phyloP scores from a whole-genome alignment of 1,140 invertebrate genomes.

The Brachystomella parvula region DNA sequence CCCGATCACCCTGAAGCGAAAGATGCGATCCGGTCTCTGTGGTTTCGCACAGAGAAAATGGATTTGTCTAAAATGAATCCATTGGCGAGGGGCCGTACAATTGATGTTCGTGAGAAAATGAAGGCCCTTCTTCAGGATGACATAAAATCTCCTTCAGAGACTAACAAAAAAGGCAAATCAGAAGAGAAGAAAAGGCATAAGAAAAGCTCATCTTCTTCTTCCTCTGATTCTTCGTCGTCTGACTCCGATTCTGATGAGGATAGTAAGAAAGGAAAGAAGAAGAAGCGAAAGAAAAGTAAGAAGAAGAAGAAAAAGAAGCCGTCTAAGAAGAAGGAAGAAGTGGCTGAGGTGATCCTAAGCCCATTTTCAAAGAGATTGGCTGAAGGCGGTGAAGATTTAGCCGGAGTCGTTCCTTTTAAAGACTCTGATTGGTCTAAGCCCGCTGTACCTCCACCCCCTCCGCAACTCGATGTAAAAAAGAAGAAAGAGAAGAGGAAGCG shows the following conservation, averaged over 20 bases:
- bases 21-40: constrained; percentile 67
- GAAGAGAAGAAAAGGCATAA: constrained; percentile 42
- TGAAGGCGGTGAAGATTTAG: constrained; percentile 15
- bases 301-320: constrained; percentile 33
- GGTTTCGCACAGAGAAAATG: constrained; percentile 49
- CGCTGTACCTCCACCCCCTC: neutral
- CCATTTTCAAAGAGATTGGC: constrained; percentile 33
- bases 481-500: constrained; percentile 30
- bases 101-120: constrained; percentile 56
- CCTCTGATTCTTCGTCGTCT: constrained; percentile 23
- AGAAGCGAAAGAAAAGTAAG: constrained; percentile 54
- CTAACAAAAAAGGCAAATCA: constrained; percentile 50
- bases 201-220: constrained; percentile 22
- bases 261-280: constrained; percentile 49
- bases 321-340: constrained; percentile 19
- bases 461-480: constrained; percentile 8
- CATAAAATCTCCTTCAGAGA: constrained; percentile 52
- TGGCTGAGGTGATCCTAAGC: constrained; percentile 23
- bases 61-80: constrained; percentile 53
- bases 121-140: constrained; percentile 51
- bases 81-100: constrained; percentile 47
- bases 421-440: constrained; percentile 25
- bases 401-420: constrained; percentile 18
- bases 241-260: constrained; percentile 44
- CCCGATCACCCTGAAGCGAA: constrained; percentile 76